phyloP scores from a whole-genome alignment of 2,113 vertebrate genomes.

The Thymallus thymallus region DNA sequence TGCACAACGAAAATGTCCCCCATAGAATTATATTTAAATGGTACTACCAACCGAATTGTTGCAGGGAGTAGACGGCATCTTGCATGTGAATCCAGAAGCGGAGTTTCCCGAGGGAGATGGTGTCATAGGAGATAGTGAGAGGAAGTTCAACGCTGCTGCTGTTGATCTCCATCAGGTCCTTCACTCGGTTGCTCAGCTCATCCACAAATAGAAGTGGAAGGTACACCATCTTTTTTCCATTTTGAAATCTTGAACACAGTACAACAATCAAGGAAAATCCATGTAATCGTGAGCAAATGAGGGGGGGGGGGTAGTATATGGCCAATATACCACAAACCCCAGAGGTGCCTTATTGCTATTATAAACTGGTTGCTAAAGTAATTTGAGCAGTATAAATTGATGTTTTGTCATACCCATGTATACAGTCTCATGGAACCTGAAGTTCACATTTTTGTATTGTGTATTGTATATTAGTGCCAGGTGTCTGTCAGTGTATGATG shows the following conservation, averaged over 20 bases:
- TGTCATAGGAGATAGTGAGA: conserved; percentile 90
- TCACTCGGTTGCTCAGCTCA: conserved; percentile 95
- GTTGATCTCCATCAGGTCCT: conserved; percentile 94
- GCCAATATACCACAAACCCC: too few relatives aligned
- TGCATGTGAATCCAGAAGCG: conserved; percentile 99
- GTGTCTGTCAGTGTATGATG: background rate
- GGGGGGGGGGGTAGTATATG: too few relatives aligned
- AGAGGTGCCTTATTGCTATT: too few relatives aligned
- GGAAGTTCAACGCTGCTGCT: conserved; percentile 84
- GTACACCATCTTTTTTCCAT: conserved; percentile 92
- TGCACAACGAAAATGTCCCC: too few relatives aligned
- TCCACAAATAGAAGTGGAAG: conserved; percentile 98
- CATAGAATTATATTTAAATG: background rate
- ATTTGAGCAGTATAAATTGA: too few relatives aligned
- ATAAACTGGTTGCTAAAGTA: too few relatives aligned
- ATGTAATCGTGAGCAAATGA: too few relatives aligned
- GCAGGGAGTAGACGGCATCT: conserved; percentile 92
- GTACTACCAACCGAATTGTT: conserved; percentile 88
- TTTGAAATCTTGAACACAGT: conserved; percentile 78
- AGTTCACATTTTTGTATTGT: too few relatives aligned
- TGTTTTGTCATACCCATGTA: too few relatives aligned
- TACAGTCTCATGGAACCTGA: too few relatives aligned
- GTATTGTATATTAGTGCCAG: too few relatives aligned
- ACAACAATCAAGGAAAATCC: conserved; percentile 13
- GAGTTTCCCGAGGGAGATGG: conserved; percentile 92